phyloP scores from a whole-genome alignment of 2,797 vertebrate species.

The Platalea minor region DNA sequence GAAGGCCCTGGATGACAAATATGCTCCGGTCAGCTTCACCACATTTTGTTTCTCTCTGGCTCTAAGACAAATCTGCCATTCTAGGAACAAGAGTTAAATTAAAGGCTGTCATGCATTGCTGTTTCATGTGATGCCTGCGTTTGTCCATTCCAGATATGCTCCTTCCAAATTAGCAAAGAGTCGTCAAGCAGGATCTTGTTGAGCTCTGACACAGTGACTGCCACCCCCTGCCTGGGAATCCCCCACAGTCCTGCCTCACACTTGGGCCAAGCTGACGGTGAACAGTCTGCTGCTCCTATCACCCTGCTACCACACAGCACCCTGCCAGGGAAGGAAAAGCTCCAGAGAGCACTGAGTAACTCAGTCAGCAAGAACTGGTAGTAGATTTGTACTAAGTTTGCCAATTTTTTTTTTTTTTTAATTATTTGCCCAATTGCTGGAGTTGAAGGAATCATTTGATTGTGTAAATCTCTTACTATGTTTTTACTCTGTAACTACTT shows the following conservation, averaged over 20 bases:
- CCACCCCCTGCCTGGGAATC: neutral
- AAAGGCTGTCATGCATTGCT: neutral
- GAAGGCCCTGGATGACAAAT: neutral
- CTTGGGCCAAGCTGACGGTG: neutral
- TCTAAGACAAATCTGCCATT: neutral
- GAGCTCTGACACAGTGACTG: neutral
- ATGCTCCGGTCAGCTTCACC: fast-evolving
- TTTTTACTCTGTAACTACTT: neutral
- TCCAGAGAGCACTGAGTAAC: fast-evolving
- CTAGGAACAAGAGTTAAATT: neutral
- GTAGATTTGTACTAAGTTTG: neutral
- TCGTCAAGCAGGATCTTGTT: neutral
- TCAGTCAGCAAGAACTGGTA: neutral
- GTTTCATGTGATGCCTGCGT: neutral
- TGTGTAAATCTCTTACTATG: neutral
- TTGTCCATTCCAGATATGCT: neutral
- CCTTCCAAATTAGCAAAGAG: neutral
- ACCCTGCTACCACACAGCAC: neutral
- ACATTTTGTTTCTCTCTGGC: neutral
- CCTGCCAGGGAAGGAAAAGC: neutral
- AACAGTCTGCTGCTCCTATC: neutral
- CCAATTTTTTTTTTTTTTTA: neutral
- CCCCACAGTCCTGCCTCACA: fast-evolving
- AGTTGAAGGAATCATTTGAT: neutral
- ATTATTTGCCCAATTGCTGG: neutral